Conservation (phyloP, 2,888 invertebrate species). For the Plagodis pulveraria region DNA sequence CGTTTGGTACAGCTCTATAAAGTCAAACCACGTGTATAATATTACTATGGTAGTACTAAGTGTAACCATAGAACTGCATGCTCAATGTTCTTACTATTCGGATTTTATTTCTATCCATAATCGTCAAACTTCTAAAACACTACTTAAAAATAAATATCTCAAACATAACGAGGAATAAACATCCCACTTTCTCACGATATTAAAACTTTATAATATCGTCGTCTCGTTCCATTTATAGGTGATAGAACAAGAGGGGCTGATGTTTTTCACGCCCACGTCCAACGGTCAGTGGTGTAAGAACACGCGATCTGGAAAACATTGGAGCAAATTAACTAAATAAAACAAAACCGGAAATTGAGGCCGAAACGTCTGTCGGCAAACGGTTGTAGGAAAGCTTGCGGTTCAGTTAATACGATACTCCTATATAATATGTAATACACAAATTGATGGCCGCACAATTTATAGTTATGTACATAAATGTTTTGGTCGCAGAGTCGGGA, state of each 20-base stretch:
- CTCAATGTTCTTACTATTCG: background rate
- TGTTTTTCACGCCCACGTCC: constrained; percentile 42
- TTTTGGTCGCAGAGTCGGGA: too few relatives aligned
- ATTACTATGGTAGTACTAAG: too few relatives aligned
- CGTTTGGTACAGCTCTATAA: too few relatives aligned
- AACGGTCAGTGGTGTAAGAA: constrained; percentile 25
- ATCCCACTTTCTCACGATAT: constrained; percentile 37
- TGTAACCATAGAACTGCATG: too few relatives aligned
- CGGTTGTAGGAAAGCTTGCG: constrained; percentile 3
- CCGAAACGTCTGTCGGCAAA: constrained; percentile 6
- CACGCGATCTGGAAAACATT: constrained; percentile 44
- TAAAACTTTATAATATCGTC: constrained; percentile 13
- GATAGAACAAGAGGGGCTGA: constrained; percentile 26
- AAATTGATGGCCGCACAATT: too few relatives aligned
- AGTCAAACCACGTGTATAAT: too few relatives aligned
- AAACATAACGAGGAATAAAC: constrained; percentile 37
- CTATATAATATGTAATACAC: too few relatives aligned
- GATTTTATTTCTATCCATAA: background rate
- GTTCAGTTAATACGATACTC: too few relatives aligned
- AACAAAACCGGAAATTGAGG: constrained; percentile 19
- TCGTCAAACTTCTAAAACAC: constrained; percentile 31
- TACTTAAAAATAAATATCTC: constrained; percentile 28
- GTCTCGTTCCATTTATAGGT: constrained; percentile 26
- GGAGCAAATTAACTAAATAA: constrained; percentile 44
- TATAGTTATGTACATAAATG: too few relatives aligned